These are phyloP conservation scores for Sesia apiformis DNA, from an alignment of 2,888 invertebrate genomes.

Conservation along the genomic window DNA sequence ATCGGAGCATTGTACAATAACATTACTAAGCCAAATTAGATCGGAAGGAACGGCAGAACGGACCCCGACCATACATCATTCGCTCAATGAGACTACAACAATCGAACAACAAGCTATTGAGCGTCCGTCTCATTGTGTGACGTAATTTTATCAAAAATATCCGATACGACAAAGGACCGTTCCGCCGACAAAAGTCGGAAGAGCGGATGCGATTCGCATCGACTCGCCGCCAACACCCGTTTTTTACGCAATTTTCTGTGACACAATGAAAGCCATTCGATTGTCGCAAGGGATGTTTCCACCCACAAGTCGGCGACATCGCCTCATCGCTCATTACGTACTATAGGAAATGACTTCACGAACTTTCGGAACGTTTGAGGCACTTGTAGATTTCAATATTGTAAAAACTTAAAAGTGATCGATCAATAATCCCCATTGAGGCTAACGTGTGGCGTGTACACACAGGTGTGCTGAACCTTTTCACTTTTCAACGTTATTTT, in stretches of 20 bases:
- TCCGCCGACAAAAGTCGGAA: slow-evolving; percentile 69
- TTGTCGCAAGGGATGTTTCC: slow-evolving; percentile 69
- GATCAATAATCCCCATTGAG: slow-evolving; percentile 7
- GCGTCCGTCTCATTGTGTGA: slow-evolving; percentile 54
- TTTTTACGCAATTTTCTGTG: slow-evolving; percentile 56
- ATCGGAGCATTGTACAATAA: slow-evolving; percentile 43
- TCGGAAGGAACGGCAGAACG: slow-evolving; percentile 47
- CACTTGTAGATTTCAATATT: slow-evolving; percentile 39
- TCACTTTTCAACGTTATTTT: no score
- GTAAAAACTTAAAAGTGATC: slow-evolving; percentile 17
- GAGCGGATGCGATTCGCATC: slow-evolving; percentile 71
- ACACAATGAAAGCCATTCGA: slow-evolving; percentile 33
- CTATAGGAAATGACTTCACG: slow-evolving; percentile 65
- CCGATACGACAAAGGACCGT: slow-evolving; percentile 51
- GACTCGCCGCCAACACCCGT: slow-evolving; percentile 50
- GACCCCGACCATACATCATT: slow-evolving; percentile 51
- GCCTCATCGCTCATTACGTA: slow-evolving; percentile 62
- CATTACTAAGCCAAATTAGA: slow-evolving; percentile 43
- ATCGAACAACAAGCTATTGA: slow-evolving; percentile 66
- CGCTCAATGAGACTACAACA: slow-evolving; percentile 65
- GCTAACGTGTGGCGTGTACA: slow-evolving; percentile 18
- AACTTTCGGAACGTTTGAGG: slow-evolving; percentile 53
- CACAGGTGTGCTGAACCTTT: slow-evolving; percentile 37
- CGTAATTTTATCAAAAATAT: slow-evolving; percentile 73
- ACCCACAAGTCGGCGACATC: slow-evolving; percentile 62